phyloP scores from a whole-genome alignment of 53 echinoderm and acorn worm species.

The Pentamera pediparva region DNA sequence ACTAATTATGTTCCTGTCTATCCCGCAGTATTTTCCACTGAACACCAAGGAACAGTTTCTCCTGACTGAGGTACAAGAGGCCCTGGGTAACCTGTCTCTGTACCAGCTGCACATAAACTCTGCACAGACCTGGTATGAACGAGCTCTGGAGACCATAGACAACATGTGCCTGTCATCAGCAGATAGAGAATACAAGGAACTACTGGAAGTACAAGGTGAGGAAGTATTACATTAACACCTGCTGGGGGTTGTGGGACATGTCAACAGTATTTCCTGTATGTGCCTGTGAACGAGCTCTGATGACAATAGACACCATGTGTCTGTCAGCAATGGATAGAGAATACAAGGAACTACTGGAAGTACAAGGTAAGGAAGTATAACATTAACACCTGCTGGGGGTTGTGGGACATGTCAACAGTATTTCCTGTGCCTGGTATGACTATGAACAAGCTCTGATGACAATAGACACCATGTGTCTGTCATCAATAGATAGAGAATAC shows the following conservation, averaged over 20 bases:
- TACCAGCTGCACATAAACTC: constrained; percentile 54
- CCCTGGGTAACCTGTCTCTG: constrained; percentile 60
- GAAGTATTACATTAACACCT: not conserved
- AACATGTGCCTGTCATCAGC: constrained; percentile 63
- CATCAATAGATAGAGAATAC: constrained; percentile 19
- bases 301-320: constrained; percentile 64
- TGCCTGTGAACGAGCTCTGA: no score
- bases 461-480: constrained; percentile 62
- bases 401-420: no score
- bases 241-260: no score
- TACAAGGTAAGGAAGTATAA: constrained; percentile 47
- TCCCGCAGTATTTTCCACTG: constrained; percentile 65
- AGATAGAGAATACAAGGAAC: constrained; percentile 6
- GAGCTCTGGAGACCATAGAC: constrained; percentile 61
- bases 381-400: no score
- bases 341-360: constrained; percentile 41
- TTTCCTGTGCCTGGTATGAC: no score
- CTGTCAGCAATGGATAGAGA: constrained; percentile 31
- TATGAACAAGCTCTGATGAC: no score
- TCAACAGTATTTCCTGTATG: no score
- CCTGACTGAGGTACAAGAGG: constrained; percentile 67
- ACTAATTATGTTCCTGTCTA: no score
- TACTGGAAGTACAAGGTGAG: constrained; percentile 69
- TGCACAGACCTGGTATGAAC: constrained; percentile 61
- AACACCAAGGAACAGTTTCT: constrained; percentile 70